Evolutionary conservation across 2,888 invertebrate genomes (phyloP), one percentile per base, ranked within the genome.

Genomic region (Heliconius sara): DNA sequence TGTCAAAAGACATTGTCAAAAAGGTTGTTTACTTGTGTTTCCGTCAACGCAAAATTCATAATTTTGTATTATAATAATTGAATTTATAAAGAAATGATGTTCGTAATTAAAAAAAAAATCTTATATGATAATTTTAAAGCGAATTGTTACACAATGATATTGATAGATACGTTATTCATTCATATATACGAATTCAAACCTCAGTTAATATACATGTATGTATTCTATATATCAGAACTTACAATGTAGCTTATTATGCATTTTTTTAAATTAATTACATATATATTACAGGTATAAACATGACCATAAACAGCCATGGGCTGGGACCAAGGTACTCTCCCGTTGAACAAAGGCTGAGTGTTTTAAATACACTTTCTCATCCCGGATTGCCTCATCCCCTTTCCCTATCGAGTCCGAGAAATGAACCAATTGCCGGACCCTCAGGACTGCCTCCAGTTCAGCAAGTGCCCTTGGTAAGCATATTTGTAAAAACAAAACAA

Each of bases 391-490:
- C 92, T 10, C 95, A 93, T 80, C 91, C 92, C 43, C 88, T 90
- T 4, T 88, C 92, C 79, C 91, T 97, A 88, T 94, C 97, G 80
- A 97, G 97, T 87, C 97, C 97, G 73, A 95, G 96, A 86, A 96
- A 96, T 88, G 97, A 97, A 89, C 97, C 97, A 60, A 95, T 97
- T 75, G 97, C 98, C 83, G 98, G 97, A 83, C 97, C 98, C n/a
- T 98, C 98, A 72, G 97, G 97, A 83, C 95, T 98, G 88, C 97
- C 97, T 80, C 98, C 98, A 80, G 97, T 98, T 87, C 98, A 98
- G 94, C 97, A 98, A 96, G 98, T 97, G 92, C 98, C 98, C 91
- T 96, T 98, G 96, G 98, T 98, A 93, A 75, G 19, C 22, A 65
- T 12, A 96, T 82, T 81, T 71, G 25, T 60, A 65, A 30, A 71